Base-by-base conservation (phyloP, 2,113 vertebrate genomes). In the Mugil cephalus region DNA sequence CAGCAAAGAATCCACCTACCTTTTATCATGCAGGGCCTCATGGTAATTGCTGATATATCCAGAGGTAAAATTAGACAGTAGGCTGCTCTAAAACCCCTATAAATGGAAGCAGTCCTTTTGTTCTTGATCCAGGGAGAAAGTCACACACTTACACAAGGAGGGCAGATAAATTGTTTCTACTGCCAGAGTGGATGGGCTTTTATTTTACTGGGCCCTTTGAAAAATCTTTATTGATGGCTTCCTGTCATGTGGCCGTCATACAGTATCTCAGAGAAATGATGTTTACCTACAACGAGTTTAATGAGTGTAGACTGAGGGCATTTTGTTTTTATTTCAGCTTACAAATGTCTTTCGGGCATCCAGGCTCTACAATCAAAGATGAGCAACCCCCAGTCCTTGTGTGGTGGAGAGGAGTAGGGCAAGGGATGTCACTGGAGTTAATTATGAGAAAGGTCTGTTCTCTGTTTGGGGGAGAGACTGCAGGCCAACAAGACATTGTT, bases 361-460 rank as follows among this genome's bases (percentile, higher is more conserved):
- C 10, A 15, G 66, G 36, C 69, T 77, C 36, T 74, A 51, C 67
- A 80, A 58, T 61, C 54, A 58, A 55, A 67, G 34, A 83, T 10
- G 19, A 67, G 53, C 48, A 55, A 8, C 42, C 30, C n/a, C 51
- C 12, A 54, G 45, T 81, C n/a, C 10, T 80, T 2, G 4, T 64
- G 36, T 45, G 50, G 30, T 43, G 66, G 65, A 62, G 17, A 59
- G 10, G 36, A 54, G 48, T 2, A 54, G 56, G 21, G 39, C 40
- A 35, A 51, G n/a, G 74, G 68, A 86, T 67, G 52, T 73, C 67
- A 59, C 67, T 79, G 78, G 40, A 89, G 84, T 79, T 85, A 83
- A 90, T 89, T 74, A 82, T 19, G 48, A 77, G 74, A 69, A 46
- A 70, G 58, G 19, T 70, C 71, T 84, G 69, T 58, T 81, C 56